Evolutionary conservation across 1,140 invertebrate genomes (phyloP).

Genomic region (Aphelenchoides besseyi): DNA sequence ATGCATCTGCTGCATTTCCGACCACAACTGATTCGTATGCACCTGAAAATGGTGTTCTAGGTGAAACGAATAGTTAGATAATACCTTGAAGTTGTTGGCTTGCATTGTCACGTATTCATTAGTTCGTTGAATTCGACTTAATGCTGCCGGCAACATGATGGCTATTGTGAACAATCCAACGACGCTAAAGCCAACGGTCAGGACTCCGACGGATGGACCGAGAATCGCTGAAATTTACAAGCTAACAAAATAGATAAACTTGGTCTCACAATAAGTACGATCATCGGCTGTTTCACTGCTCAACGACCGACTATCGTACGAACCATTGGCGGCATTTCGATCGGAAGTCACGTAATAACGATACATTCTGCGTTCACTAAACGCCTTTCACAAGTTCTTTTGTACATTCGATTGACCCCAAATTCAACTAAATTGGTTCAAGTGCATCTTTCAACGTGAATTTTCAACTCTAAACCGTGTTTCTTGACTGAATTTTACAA

Average conservation of each 20-base stretch:
- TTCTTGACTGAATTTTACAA: too few species aligned
- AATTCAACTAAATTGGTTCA: too few species aligned
- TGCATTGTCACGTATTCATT: conserved; percentile 5
- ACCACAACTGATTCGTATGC: conserved; percentile 8
- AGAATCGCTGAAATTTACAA: not conserved
- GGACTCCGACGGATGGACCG: not conserved
- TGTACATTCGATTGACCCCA: too few species aligned
- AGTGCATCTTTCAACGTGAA: too few species aligned
- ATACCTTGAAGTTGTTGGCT: conserved; percentile 2
- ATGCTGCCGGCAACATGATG: conserved; percentile 13
- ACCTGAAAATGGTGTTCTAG: not conserved
- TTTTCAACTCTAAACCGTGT: too few species aligned
- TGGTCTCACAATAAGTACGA: conserved; percentile 16
- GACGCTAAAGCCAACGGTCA: conserved; percentile 13
- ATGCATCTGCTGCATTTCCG: not conserved
- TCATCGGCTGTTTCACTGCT: not conserved
- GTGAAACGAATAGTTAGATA: not conserved
- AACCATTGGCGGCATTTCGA: not conserved
- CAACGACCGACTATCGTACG: not conserved
- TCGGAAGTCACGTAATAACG: conserved; percentile 20
- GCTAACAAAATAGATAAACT: not conserved
- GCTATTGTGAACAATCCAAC: conserved; percentile 13
- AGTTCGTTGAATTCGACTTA: conserved; percentile 5
- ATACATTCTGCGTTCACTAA: too few species aligned
- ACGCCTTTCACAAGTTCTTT: too few species aligned